Conservation (phyloP, 2,113 vertebrate species). For the Poicephalus meyeri region DNA sequence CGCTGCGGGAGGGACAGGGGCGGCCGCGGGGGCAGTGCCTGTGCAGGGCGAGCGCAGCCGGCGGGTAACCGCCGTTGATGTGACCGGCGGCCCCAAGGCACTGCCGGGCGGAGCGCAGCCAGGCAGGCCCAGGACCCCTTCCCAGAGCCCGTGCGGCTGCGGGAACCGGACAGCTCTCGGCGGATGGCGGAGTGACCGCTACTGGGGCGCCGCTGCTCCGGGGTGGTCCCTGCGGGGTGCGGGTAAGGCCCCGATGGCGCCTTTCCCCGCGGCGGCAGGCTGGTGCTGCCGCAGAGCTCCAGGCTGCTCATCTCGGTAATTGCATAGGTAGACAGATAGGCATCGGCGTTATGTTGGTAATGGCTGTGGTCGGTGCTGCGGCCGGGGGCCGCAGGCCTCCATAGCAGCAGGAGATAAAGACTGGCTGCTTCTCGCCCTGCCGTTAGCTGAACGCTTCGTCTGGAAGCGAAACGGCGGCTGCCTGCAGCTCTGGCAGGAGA, state of each 20-base stretch:
- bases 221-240: neutral
- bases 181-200: neutral
- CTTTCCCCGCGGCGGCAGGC: neutral
- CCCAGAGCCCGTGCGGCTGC: fast-evolving
- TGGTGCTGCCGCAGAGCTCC: neutral
- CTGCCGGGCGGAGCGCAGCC: neutral
- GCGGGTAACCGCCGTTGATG: neutral
- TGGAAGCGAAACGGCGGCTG: neutral
- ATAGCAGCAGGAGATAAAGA: neutral
- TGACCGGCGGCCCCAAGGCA: neutral
- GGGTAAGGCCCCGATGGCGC: neutral
- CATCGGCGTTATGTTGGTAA: neutral
- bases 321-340: neutral
- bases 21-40: neutral
- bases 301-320: neutral
- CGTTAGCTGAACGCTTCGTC: fast-evolving
- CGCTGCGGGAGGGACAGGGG: neutral
- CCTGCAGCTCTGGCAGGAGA: neutral
- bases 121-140: neutral
- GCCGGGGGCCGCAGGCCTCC: neutral
- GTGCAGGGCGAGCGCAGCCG: neutral
- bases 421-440: neutral
- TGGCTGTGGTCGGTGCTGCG: neutral
- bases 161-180: neutral
- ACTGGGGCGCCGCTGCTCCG: neutral